Conservation (phyloP, 2,797 vertebrate genomes). For the Brachyalestes nurse region DNA sequence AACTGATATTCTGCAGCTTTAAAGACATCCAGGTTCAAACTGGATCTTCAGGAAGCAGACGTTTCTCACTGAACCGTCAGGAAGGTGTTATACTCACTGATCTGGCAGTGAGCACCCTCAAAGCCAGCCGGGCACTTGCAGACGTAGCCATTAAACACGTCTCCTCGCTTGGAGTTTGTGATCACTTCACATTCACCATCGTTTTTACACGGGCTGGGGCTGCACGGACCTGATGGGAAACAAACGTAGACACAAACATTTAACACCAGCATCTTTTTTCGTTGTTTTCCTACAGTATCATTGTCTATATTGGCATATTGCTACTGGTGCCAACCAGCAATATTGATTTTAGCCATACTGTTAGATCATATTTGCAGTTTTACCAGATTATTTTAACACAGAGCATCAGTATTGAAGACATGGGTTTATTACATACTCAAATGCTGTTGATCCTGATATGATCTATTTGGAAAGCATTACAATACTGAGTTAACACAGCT, state of each 20-base stretch:
- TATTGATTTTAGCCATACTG: neutral
- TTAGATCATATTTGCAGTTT: neutral
- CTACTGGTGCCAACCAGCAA: neutral
- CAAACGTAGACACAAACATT: neutral
- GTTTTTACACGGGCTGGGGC: constrained; percentile 89
- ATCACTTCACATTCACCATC: constrained; percentile 81
- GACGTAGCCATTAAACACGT: constrained; percentile 87
- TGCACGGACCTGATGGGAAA: constrained; percentile 83
- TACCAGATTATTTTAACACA: neutral
- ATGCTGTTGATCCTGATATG: neutral
- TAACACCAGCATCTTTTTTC: neutral
- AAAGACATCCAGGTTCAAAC: neutral
- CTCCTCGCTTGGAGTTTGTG: constrained; percentile 80
- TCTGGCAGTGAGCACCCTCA: constrained; percentile 89
- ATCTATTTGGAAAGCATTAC: too few relatives aligned
- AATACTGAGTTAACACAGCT: too few relatives aligned
- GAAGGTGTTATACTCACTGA: constrained; percentile 79
- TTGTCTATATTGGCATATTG: neutral
- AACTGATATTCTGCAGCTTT: neutral
- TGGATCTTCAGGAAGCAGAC: neutral
- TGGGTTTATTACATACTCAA: neutral
- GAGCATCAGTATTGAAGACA: neutral
- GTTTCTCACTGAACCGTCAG: neutral
- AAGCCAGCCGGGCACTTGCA: constrained; percentile 88
- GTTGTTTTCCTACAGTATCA: neutral